A percentile compares a stretch with the other conserved stretches of the same genome.
phyloP scores from a whole-genome alignment of 2,113 vertebrate species.

The Galemys pyrenaicus region DNA sequence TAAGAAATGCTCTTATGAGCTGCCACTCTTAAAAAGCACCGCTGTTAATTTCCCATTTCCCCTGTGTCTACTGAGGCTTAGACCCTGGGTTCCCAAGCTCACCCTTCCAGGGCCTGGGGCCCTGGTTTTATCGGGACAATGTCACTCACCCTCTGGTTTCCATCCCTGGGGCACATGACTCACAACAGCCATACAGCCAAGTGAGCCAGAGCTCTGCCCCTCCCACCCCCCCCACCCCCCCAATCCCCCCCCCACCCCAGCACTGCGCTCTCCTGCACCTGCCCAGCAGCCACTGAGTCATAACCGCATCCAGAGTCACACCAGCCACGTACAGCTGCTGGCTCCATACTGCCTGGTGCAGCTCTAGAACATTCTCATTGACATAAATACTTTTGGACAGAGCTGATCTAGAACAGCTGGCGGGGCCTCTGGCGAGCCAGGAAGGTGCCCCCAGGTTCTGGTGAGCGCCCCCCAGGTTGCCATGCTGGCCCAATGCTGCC shows the following conservation, averaged over 20 bases:
- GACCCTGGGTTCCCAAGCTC: not conserved
- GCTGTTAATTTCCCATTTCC: not conserved
- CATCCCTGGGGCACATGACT: not conserved
- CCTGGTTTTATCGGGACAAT: not conserved
- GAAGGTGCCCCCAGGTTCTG: accelerated
- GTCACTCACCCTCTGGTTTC: not conserved
- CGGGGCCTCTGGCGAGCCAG: accelerated
- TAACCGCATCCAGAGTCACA: no score
- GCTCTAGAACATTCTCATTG: not conserved
- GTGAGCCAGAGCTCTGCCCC: no score
- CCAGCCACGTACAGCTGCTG: not conserved
- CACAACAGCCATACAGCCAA: no score
- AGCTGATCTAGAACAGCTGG: accelerated
- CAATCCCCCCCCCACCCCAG: not conserved
- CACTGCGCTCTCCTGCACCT: accelerated
- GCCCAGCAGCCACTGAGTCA: not conserved
- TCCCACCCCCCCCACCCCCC: no score
- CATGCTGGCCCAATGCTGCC: accelerated
- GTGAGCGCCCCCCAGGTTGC: accelerated
- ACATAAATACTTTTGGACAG: accelerated
- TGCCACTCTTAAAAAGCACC: not conserved
- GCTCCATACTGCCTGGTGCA: accelerated
- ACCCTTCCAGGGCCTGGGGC: not conserved
- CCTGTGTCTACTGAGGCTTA: not conserved
- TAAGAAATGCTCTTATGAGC: constrained; percentile 15